A percentile compares a stretch with the other conserved stretches of the same genome.
Evolutionary conservation across 2,797 vertebrate genomes (phyloP).

Genomic region (Oreochromis grahami): DNA sequence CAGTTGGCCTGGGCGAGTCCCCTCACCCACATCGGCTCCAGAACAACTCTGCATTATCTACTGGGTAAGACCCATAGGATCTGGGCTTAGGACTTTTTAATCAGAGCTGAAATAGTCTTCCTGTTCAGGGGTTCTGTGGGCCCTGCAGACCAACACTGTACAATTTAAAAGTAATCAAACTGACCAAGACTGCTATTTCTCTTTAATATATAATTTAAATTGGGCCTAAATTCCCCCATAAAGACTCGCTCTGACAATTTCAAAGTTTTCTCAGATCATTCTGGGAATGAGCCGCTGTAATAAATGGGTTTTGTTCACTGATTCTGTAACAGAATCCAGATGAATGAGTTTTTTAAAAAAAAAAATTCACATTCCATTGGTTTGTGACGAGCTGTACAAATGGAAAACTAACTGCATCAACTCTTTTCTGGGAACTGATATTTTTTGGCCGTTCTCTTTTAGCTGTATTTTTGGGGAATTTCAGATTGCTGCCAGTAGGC

Average conservation of each 20-base stretch:
- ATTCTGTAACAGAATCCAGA: not conserved
- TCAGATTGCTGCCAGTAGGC: not conserved
- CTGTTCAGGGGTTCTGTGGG: not conserved
- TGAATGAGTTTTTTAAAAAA: not conserved
- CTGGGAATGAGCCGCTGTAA: not conserved
- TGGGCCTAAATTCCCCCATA: not conserved
- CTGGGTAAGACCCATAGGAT: not conserved
- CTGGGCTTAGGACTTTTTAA: not conserved
- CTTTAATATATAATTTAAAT: not conserved
- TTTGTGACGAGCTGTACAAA: not conserved
- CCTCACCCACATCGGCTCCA: not conserved
- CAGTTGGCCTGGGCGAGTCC: not conserved
- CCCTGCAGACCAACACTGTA: not conserved
- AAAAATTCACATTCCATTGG: not conserved
- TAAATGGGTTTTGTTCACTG: not conserved
- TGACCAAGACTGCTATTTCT: not conserved
- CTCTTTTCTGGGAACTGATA: not conserved
- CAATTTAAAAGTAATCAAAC: not conserved
- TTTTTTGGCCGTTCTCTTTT: accelerated
- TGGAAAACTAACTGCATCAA: accelerated
- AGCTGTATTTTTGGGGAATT: not conserved
- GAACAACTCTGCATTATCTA: not conserved
- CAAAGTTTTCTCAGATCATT: not conserved
- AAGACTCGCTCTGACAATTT: not conserved
- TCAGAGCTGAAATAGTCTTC: not conserved